Base-by-base conservation (phyloP, 2,113 vertebrate species). In the Procavia capensis region DNA sequence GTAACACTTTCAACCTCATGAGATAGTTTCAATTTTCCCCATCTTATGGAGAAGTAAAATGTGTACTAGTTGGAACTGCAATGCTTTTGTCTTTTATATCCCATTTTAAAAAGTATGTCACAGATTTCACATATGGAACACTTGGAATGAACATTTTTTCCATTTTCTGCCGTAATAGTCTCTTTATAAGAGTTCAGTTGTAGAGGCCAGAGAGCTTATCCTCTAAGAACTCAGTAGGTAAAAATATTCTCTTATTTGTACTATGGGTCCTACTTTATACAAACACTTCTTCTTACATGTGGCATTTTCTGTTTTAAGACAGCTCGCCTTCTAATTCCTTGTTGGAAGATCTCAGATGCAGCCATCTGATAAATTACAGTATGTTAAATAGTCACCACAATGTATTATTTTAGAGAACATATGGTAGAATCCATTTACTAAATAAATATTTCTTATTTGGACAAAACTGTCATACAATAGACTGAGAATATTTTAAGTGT, bases 231-330 rank as follows among this genome's bases (percentile, higher is more conserved):
- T 63, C 74, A 54, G 36, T 63, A 78, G 34, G 75, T 78, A 72
- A 95, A 24, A 90, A 76, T 76, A 63, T 80, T 70, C 85, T 74
- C 63, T 85, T 75, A 89, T 85, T 95, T 93, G 45, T 81, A 9
- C 63, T 85, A n/a, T 86, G 6, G 13, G 5, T 61, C 66, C 50
- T 92, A 50, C 43, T 90, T 82, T 72, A 54, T 90, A 47, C 63
- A 63, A 89, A 82, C 10, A 82, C n/a, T 57, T 41, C 82, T 24
- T 75, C 90, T 90, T 45, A 47, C 47, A 27, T 3, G 1, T 78
- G 25, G 8, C 45, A 61, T 31, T 87, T 88, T 88, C 11, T 89
- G 78, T 90, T 89, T 90, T 88, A 34, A 59, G 17, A 84, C 47
- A 50, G 29, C 84, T 84, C 84, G 9, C 9, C 25, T 36, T 90